Conservation (phyloP, 1,140 invertebrate genomes). For the Macrocentrus cingulum region DNA sequence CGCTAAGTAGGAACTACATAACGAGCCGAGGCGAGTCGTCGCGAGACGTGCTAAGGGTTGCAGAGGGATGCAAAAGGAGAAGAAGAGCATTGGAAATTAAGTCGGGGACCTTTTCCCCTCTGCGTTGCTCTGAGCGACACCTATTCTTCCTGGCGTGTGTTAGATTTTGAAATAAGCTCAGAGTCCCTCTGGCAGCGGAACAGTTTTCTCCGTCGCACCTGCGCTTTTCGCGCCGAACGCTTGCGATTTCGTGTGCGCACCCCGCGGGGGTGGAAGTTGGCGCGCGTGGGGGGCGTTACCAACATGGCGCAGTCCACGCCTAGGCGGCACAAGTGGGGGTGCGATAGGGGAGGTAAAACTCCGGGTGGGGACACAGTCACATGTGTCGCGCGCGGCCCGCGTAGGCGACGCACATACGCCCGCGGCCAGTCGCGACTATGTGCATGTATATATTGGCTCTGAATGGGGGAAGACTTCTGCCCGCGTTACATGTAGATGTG, state of each 20-base stretch:
- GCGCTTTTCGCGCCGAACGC: slow-evolving; percentile 20
- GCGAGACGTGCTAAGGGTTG: slow-evolving; percentile 14
- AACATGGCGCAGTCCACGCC: slow-evolving; percentile 23
- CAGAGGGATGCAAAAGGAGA: slow-evolving; percentile 21
- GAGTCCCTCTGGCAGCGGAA: slow-evolving; percentile 30
- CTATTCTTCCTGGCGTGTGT: slow-evolving; percentile 37
- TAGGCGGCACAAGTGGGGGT: slow-evolving; percentile 7
- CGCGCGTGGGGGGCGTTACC: slow-evolving; percentile 19
- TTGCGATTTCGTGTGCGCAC: slow-evolving; percentile 10
- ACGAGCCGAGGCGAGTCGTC: slow-evolving; percentile 22
- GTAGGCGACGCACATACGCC: slow-evolving; percentile 15
- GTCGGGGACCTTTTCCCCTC: slow-evolving; percentile 34
- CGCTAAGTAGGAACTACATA: slow-evolving; percentile 8
- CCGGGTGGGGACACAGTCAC: background rate
- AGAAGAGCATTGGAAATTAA: slow-evolving; percentile 55
- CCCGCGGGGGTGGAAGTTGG: slow-evolving; percentile 19
- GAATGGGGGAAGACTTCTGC: no score
- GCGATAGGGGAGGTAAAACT: slow-evolving; percentile 7
- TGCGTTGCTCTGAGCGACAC: slow-evolving; percentile 38
- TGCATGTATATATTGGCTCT: background rate
- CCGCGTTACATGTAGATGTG: slow-evolving; percentile 18
- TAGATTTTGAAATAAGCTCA: slow-evolving; percentile 53
- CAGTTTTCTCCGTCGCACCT: slow-evolving; percentile 33
- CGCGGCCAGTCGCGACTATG: background rate
- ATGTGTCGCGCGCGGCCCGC: background rate